A percentile compares a stretch with the other conserved stretches of the same genome.
Evolutionary conservation across 1,140 invertebrate genomes (phyloP).

Genomic region (Goniozus legneri): DNA sequence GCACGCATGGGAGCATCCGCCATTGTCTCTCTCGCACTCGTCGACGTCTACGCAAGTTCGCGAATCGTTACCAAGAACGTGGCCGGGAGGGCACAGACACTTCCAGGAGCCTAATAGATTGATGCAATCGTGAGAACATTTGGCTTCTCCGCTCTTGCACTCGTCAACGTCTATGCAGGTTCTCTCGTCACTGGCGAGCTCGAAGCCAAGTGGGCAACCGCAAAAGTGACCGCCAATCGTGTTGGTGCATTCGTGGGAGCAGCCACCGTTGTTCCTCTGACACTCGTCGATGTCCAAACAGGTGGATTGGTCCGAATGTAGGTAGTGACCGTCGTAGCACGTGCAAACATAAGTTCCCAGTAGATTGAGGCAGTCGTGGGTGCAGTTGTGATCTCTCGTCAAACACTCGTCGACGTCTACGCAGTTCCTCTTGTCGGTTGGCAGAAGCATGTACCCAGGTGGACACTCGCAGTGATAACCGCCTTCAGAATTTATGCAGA

Average conservation of each 20-base stretch:
- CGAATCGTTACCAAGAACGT: slow-evolving; percentile 49
- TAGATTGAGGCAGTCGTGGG: slow-evolving; percentile 62
- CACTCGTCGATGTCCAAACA: slow-evolving; percentile 86
- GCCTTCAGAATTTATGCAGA: slow-evolving; percentile 74
- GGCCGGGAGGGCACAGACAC: slow-evolving; percentile 60
- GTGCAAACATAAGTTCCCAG: slow-evolving; percentile 68
- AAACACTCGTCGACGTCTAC: slow-evolving; percentile 75
- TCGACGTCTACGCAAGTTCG: slow-evolving; percentile 57
- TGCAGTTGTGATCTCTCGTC: slow-evolving; percentile 65
- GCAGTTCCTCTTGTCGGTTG: slow-evolving; percentile 61
- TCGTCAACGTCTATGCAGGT: slow-evolving; percentile 61
- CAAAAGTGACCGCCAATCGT: slow-evolving; percentile 63
- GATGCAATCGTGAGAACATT: slow-evolving; percentile 49
- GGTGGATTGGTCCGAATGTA: slow-evolving; percentile 66
- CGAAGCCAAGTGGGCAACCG: slow-evolving; percentile 62
- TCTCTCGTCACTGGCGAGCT: slow-evolving; percentile 59
- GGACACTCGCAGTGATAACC: slow-evolving; percentile 80
- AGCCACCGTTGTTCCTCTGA: slow-evolving; percentile 52
- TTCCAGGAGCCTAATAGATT: slow-evolving; percentile 61
- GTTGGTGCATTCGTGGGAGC: slow-evolving; percentile 56
- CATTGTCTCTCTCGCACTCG: slow-evolving; percentile 48
- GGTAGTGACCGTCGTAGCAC: slow-evolving; percentile 71
- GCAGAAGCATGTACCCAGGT: slow-evolving; percentile 66
- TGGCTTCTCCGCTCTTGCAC: slow-evolving; percentile 45
- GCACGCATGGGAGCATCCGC: slow-evolving; percentile 57